Evolutionary conservation across 1,140 invertebrate genomes (phyloP).

Genomic region (Drosophila willistoni): DNA sequence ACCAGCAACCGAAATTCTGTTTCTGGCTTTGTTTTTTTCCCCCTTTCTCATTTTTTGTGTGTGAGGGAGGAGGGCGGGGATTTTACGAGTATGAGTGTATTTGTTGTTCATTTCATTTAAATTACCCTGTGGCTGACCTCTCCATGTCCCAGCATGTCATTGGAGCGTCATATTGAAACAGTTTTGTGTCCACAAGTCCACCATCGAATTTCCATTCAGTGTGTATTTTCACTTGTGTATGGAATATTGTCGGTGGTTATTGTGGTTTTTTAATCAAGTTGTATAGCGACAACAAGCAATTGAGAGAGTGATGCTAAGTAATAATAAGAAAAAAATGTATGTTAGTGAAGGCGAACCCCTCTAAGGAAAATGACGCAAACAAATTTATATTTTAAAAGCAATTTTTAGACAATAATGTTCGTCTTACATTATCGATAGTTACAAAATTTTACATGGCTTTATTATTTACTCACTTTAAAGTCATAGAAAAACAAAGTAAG

Average conservation of each 20-base stretch:
- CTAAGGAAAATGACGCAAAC: no score
- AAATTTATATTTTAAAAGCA: no score
- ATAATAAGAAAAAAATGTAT: neutral
- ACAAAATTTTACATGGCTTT: no score
- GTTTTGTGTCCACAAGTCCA: constrained; percentile 54
- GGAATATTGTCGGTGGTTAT: constrained; percentile 67
- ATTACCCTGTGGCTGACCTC: constrained; percentile 79
- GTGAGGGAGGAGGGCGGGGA: no score
- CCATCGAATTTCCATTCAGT: constrained; percentile 70
- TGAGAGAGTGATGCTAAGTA: constrained; percentile 4
- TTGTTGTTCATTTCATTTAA: constrained; percentile 82
- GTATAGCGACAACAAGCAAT: constrained; percentile 59
- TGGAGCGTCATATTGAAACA: constrained; percentile 72
- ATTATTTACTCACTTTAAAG: no score
- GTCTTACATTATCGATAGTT: no score
- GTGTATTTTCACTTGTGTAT: constrained; percentile 37
- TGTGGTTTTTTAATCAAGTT: constrained; percentile 81
- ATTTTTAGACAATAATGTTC: no score
- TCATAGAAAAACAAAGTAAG: no score
- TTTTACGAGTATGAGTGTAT: constrained; percentile 60
- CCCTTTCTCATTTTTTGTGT: neutral
- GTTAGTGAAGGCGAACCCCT: neutral
- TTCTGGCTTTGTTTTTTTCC: constrained; percentile 28
- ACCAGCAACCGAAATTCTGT: constrained; percentile 11
- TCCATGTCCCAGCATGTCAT: constrained; percentile 68